A percentile compares a stretch with the other conserved stretches of the same genome.
Evolutionary conservation across 1,140 invertebrate species (phyloP).

Genomic region (Thaumetopoea pityocampa): DNA sequence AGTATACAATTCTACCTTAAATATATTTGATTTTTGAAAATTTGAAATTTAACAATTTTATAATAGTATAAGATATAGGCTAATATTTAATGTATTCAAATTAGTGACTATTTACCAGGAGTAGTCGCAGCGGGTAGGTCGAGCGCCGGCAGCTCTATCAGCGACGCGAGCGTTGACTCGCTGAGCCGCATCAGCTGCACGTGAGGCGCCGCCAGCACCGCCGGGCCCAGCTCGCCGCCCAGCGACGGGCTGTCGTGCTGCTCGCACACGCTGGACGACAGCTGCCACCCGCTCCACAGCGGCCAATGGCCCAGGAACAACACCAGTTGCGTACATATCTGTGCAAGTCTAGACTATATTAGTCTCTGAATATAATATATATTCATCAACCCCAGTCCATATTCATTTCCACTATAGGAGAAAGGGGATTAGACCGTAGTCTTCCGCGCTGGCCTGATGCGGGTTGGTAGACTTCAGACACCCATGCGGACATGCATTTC

Average conservation of each 20-base stretch:
- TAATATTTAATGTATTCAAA: background rate
- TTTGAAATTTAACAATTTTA: conserved; percentile 1
- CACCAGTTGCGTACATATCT: conserved; percentile 90
- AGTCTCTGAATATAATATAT: background rate
- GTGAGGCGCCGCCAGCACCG: conserved; percentile 92
- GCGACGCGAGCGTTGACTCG: conserved; percentile 88
- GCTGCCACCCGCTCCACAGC: conserved; percentile 72
- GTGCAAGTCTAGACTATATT: conserved; percentile 18
- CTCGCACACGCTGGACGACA: conserved; percentile 93
- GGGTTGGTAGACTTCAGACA: too few species aligned
- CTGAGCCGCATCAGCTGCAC: conserved; percentile 93
- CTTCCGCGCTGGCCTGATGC: too few species aligned
- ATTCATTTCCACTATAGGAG: too few species aligned
- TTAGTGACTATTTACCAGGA: conserved; percentile 72
- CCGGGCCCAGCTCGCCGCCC: conserved; percentile 84
- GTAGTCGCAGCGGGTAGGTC: conserved; percentile 88
- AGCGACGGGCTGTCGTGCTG: conserved; percentile 90
- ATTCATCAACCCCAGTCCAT: too few species aligned
- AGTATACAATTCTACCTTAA: too few species aligned
- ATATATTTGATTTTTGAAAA: background rate
- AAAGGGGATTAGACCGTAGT: too few species aligned
- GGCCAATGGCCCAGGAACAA: conserved; percentile 96
- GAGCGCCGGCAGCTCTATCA: conserved; percentile 93
- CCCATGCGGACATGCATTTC: too few species aligned
- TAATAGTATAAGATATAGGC: background rate